These are phyloP conservation scores for Rattus norvegicus DNA, from an alignment of 2,113 vertebrate genomes.

Conservation along the genomic window DNA sequence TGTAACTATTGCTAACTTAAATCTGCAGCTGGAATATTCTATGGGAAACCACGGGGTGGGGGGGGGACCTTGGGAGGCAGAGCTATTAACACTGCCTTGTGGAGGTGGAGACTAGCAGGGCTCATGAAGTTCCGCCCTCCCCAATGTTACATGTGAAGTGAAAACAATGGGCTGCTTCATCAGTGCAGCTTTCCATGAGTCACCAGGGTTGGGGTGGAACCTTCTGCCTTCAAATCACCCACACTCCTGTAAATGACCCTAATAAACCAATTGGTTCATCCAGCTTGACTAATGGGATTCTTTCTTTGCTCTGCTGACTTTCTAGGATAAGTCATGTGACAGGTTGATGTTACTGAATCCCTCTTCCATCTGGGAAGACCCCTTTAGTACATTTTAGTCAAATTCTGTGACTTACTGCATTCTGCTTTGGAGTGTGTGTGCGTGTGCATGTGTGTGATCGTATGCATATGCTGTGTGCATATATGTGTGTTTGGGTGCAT, in stretches of 20 bases:
- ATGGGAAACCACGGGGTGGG: no score
- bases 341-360: background rate
- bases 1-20: background rate
- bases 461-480: background rate
- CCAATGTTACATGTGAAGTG: background rate
- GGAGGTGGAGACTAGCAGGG: background rate
- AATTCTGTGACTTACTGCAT: background rate
- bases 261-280: background rate
- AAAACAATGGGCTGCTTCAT: background rate
- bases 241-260: background rate
- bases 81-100: background rate
- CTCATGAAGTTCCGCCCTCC: background rate
- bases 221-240: background rate
- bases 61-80: background rate
- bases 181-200: background rate
- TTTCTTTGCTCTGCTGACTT: background rate
- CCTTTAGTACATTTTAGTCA: slow-evolving; percentile 5
- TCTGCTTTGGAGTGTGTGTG: background rate
- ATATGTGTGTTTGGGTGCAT: background rate
- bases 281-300: background rate
- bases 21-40: background rate
- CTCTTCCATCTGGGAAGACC: background rate
- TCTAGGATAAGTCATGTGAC: background rate
- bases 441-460: background rate
- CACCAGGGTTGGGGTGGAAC: background rate